Evolutionary conservation across 2,797 vertebrate species (phyloP).

Genomic region (Sandelia bainsii): DNA sequence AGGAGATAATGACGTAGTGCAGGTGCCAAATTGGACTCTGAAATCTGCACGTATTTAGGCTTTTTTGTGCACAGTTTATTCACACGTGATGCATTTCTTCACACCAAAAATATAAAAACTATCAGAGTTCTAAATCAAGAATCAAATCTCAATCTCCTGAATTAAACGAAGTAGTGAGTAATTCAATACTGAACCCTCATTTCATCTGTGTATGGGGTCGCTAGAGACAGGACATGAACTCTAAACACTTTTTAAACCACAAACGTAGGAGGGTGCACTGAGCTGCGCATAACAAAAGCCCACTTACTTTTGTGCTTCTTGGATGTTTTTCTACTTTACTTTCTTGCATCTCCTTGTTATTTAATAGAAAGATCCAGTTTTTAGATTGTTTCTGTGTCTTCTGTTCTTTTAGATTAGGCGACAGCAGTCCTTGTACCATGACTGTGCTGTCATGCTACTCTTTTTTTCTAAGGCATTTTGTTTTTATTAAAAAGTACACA

Average conservation of each 20-base stretch:
- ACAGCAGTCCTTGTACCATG: background rate
- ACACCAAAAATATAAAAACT: background rate
- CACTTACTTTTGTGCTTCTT: constrained; percentile 10
- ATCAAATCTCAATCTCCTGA: constrained; percentile 5
- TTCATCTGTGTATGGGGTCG: constrained; percentile 32
- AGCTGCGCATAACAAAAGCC: constrained; percentile 18
- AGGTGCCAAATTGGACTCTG: constrained; percentile 30
- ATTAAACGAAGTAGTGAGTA: constrained; percentile 3
- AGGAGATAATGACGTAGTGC: constrained; percentile 47
- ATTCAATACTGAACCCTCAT: constrained; percentile 38
- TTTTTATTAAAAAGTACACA: constrained; percentile 29
- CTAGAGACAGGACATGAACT: constrained; percentile 52
- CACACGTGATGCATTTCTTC: background rate
- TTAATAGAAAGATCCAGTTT: background rate
- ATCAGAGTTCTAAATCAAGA: constrained; percentile 6
- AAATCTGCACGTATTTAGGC: constrained; percentile 29
- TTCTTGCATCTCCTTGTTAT: background rate
- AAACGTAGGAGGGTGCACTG: constrained; percentile 13
- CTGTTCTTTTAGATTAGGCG: background rate
- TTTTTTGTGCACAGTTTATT: background rate
- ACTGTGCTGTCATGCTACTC: constrained; percentile 12
- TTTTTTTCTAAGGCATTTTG: constrained; percentile 28
- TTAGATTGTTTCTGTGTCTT: background rate
- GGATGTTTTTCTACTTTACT: background rate
- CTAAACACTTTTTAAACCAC: constrained; percentile 48